Percentiles rank a stretch among this genome's conserved stretches.
These are phyloP conservation scores for Leptocoma aspasia DNA, from an alignment of 2,113 vertebrate species.

Conservation along the genomic window DNA sequence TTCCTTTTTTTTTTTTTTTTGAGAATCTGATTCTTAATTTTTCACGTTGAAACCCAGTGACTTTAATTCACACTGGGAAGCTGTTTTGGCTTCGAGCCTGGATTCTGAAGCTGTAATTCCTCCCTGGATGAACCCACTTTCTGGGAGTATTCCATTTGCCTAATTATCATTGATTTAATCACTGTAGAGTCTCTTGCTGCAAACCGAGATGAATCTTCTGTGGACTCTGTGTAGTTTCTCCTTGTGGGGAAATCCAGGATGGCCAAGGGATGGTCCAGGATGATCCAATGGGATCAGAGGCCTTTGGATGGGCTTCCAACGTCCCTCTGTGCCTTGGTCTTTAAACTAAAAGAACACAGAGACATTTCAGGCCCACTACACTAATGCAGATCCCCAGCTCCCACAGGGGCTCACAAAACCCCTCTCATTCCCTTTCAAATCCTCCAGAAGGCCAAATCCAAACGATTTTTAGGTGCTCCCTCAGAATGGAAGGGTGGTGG, in stretches of 20 bases:
- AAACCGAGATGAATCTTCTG: not conserved
- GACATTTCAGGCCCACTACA: rapidly evolving
- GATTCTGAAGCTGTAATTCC: not conserved
- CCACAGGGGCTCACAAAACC: not conserved
- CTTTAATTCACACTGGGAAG: not conserved
- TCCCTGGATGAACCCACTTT: not conserved
- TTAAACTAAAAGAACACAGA: rapidly evolving
- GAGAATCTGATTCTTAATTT: not conserved
- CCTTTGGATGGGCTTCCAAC: not conserved
- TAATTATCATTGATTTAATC: not conserved
- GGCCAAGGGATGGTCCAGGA: not conserved
- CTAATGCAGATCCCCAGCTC: not conserved
- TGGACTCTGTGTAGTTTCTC: not conserved
- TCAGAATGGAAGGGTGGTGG: rapidly evolving
- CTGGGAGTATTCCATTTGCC: not conserved
- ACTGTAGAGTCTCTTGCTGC: not conserved
- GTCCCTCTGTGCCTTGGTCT: not conserved
- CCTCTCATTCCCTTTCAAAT: not conserved
- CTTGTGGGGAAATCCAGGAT: not conserved
- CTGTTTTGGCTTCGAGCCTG: not conserved
- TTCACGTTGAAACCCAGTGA: not conserved
- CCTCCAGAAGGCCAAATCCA: not conserved
- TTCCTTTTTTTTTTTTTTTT: not conserved
- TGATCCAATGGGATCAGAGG: not conserved
- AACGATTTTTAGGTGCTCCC: not conserved